Conservation (phyloP, 2,797 vertebrate genomes). For the Ceyx erithaca region DNA sequence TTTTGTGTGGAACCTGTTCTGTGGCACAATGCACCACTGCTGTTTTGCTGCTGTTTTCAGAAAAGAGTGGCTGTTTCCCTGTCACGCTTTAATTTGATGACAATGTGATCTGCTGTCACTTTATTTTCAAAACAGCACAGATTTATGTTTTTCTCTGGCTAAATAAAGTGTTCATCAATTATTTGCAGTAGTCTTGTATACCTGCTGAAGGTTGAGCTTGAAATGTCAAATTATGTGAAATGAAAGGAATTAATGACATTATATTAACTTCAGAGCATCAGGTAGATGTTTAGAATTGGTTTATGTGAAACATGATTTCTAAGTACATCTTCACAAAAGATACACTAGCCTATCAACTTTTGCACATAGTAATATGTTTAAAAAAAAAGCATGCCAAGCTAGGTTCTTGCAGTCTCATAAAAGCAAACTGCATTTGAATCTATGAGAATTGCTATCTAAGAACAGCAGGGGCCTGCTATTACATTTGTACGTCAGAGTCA, state of each 20-base stretch:
- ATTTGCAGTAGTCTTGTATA: not conserved
- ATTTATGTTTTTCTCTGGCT: not conserved
- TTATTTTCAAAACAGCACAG: not conserved
- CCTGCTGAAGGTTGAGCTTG: not conserved
- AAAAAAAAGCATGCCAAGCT: not conserved
- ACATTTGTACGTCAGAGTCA: not conserved
- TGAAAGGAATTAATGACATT: not conserved
- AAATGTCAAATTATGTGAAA: not conserved
- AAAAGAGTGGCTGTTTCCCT: not conserved
- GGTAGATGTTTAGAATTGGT: not conserved
- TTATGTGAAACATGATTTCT: not conserved
- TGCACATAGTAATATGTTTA: not conserved
- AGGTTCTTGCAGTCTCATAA: not conserved
- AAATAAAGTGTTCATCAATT: not conserved
- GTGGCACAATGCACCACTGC: not conserved
- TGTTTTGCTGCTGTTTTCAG: not conserved
- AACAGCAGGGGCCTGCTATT: not conserved
- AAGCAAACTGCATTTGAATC: not conserved
- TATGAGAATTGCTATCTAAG: not conserved
- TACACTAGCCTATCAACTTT: not conserved
- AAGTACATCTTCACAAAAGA: not conserved
- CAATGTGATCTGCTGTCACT: not conserved
- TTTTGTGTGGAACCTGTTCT: not conserved
- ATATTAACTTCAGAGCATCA: not conserved
- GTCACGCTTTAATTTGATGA: not conserved